phyloP scores from a whole-genome alignment of 2,113 vertebrate species.

The Pterocles gutturalis region DNA sequence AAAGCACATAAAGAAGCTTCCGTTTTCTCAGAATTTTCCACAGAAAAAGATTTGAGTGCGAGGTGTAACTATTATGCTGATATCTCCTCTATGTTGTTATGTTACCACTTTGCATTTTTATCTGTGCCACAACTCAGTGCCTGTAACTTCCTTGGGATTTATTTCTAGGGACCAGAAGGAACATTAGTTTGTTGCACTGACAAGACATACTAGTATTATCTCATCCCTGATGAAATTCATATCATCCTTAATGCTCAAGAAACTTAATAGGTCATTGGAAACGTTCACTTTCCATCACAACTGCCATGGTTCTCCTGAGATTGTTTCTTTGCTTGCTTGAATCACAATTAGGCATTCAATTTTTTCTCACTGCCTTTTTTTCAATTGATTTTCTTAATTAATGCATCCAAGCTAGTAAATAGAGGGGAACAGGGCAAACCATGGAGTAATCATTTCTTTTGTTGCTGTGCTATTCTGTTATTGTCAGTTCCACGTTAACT shows the following conservation, averaged over 20 bases:
- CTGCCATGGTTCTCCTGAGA: not conserved
- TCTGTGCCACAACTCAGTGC: not conserved
- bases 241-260: not conserved
- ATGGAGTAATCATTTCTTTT: not conserved
- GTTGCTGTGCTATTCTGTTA: not conserved
- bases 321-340: not conserved
- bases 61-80: not conserved
- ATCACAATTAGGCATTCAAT: not conserved
- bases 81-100: not conserved
- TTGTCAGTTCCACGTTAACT: not conserved
- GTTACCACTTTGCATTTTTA: not conserved
- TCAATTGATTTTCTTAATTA: not conserved
- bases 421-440: not conserved
- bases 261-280: not conserved
- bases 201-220: not conserved
- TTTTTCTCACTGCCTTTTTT: not conserved
- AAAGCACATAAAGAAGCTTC: not conserved
- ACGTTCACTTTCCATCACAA: accelerated
- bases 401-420: not conserved
- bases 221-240: not conserved
- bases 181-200: not conserved
- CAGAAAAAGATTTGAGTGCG: not conserved
- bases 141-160: not conserved
- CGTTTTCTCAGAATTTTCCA: not conserved
- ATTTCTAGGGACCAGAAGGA: not conserved